Percentiles rank a stretch among this genome's conserved stretches.
These are phyloP conservation scores for Acrocephalus kingi DNA, from an alignment of 2,113 vertebrate genomes.

Conservation along the genomic window DNA sequence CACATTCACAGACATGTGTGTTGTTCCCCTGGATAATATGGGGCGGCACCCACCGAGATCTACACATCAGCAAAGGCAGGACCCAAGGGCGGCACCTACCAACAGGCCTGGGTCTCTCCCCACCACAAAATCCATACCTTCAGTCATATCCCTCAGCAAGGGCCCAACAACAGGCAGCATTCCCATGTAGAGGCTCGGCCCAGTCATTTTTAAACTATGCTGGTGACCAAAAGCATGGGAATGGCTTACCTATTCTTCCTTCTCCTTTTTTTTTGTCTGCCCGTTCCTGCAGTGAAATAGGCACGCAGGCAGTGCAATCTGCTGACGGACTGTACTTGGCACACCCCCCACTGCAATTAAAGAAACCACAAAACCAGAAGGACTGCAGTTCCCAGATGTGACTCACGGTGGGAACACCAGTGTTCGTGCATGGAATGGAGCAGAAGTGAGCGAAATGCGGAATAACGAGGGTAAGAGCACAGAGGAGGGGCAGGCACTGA, in stretches of 20 bases:
- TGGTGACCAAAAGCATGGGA: background rate
- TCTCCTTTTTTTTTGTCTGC: background rate
- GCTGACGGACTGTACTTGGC: background rate
- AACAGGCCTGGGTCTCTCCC: background rate
- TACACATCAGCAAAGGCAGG: background rate
- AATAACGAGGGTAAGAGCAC: background rate
- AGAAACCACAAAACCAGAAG: background rate
- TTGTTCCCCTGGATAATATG: background rate
- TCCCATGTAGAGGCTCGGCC: background rate
- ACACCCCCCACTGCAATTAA: background rate
- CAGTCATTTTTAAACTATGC: background rate
- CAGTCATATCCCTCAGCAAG: background rate
- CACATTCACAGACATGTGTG: background rate
- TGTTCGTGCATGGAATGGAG: background rate
- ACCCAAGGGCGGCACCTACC: background rate
- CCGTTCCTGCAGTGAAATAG: background rate
- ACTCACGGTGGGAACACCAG: background rate
- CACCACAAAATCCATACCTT: background rate
- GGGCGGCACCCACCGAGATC: background rate
- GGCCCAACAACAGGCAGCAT: background rate
- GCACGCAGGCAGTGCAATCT: background rate
- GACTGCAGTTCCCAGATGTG: too few species aligned
- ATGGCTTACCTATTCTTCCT: background rate
- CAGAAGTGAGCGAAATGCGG: rapidly evolving
- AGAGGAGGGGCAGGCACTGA: background rate